Conservation (phyloP, 2,888 invertebrate genomes). For the Pandemis heparana region DNA sequence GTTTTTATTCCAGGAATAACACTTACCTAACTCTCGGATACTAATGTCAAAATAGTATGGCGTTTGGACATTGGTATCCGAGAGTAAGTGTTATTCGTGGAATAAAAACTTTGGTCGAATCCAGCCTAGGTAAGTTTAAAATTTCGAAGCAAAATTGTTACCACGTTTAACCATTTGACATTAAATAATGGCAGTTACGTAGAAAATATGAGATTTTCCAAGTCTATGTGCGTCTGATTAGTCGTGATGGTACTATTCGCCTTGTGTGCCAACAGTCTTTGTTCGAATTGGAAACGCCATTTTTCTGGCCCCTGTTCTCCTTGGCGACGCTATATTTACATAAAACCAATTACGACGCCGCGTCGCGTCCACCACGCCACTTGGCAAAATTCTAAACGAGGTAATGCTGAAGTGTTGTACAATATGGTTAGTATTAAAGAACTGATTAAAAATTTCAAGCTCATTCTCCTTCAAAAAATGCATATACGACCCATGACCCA, state of each 20-base stretch:
- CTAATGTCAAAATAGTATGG: too few species aligned
- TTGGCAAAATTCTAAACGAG: slow-evolving; percentile 45
- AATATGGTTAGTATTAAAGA: slow-evolving; percentile 5
- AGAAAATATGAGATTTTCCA: too few species aligned
- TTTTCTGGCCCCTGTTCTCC: slow-evolving; percentile 50
- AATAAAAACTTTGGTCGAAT: too few species aligned
- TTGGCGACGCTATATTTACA: slow-evolving; percentile 69
- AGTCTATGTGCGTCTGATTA: not conserved
- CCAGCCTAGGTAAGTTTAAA: too few species aligned
- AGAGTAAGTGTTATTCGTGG: too few species aligned
- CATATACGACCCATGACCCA: too few species aligned
- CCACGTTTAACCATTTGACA: too few species aligned
- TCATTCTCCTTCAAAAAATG: not conserved
- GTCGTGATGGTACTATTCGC: not conserved
- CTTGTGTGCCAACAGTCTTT: not conserved
- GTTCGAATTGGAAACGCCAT: slow-evolving; percentile 26
- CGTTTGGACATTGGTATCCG: too few species aligned
- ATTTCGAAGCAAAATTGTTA: too few species aligned
- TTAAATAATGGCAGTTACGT: too few species aligned
- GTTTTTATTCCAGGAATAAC: too few species aligned
- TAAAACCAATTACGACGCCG: slow-evolving; percentile 70
- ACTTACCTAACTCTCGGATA: too few species aligned
- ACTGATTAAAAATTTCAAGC: not conserved
- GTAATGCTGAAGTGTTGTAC: slow-evolving; percentile 42
- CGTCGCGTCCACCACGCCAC: slow-evolving; percentile 46